Conservation (phyloP, 2,113 vertebrate species). For the Pygoscelis antarcticus region DNA sequence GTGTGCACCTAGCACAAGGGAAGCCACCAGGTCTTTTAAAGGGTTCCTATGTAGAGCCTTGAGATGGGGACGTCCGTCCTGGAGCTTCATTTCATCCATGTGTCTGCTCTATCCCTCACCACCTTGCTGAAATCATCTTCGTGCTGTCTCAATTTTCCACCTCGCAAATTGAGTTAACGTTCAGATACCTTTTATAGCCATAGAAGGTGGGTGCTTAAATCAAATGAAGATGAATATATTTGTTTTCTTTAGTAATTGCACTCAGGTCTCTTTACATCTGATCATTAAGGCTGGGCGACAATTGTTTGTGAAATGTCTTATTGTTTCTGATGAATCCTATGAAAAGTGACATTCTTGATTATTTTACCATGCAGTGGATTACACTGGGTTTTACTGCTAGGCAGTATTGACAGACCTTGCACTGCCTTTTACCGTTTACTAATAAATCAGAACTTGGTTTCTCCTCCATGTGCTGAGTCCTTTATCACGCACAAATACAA, state of each 20-base stretch:
- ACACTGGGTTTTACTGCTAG: background rate
- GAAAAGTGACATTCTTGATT: slow-evolving; percentile 53
- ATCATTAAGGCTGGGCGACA: background rate
- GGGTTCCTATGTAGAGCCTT: background rate
- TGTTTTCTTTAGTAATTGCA: slow-evolving; percentile 58
- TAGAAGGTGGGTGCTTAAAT: background rate
- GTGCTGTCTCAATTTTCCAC: background rate
- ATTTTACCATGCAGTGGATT: slow-evolving; percentile 15
- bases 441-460: background rate
- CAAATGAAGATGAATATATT: slow-evolving; percentile 49
- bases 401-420: slow-evolving; percentile 5
- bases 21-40: background rate
- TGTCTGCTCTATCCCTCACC: background rate
- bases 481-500: background rate
- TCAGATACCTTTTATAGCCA: background rate
- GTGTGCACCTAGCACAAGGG: background rate
- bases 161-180: background rate
- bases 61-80: background rate
- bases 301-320: slow-evolving; percentile 43
- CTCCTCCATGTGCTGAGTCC: background rate
- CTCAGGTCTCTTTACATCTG: slow-evolving; percentile 2
- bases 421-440: background rate
- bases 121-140: background rate
- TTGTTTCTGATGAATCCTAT: slow-evolving; percentile 35
- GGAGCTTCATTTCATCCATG: background rate